Evolutionary conservation across 2,888 invertebrate species (phyloP).

Genomic region (Trichogramma dendrolimi): DNA sequence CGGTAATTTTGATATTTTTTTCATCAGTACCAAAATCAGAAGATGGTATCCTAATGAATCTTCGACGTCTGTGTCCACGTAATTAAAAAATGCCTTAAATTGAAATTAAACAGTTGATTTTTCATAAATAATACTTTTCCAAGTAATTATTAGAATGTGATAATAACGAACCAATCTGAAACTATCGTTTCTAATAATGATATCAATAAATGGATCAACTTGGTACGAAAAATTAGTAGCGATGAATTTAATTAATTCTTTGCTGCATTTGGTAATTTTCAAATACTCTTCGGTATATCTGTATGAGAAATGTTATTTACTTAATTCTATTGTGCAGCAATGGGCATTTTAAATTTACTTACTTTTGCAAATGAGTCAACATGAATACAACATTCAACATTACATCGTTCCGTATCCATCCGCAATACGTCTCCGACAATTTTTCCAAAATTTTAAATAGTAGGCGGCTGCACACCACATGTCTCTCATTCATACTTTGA

Average conservation of each 20-base stretch:
- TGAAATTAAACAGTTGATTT: background rate
- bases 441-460: conserved; percentile 42
- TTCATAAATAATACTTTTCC: background rate
- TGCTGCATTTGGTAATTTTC: conserved; percentile 23
- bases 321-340: background rate
- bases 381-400: conserved; percentile 34
- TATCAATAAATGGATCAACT: conserved; percentile 32
- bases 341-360: background rate
- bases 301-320: background rate
- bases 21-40: conserved; percentile 38
- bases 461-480: conserved; percentile 35
- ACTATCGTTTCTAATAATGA: conserved; percentile 30
- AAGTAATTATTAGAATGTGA: background rate
- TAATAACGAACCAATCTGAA: conserved; percentile 29
- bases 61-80: conserved; percentile 24
- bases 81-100: conserved; percentile 39
- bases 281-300: conserved; percentile 25
- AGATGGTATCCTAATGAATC: conserved; percentile 39
- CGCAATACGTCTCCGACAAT: conserved; percentile 37
- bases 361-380: conserved; percentile 29
- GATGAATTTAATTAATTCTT: conserved; percentile 31
- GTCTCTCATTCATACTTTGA: conserved; percentile 34
- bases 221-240: conserved; percentile 31
- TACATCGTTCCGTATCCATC: conserved; percentile 32
- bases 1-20: conserved; percentile 33